These are phyloP conservation scores for Oncopodura yosiiana DNA, from an alignment of 1,140 invertebrate species.

Conservation along the genomic window DNA sequence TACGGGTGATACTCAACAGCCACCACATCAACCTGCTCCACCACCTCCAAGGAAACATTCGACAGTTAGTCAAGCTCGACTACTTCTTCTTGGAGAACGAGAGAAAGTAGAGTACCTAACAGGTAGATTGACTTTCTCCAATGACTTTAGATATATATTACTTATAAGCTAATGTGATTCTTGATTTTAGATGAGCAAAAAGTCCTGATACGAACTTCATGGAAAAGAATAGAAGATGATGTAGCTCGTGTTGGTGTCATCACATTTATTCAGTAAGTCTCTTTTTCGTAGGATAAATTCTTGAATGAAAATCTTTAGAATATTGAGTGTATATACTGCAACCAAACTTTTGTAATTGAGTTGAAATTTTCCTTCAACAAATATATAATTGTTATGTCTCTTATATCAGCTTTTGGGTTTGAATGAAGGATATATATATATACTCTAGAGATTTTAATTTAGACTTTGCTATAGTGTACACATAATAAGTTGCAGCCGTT, in stretches of 20 bases:
- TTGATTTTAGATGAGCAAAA: slow-evolving; percentile 45
- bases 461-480: too few relatives aligned
- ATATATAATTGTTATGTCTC: too few relatives aligned
- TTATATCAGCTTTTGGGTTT: too few relatives aligned
- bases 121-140: too few relatives aligned
- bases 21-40: not conserved
- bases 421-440: too few relatives aligned
- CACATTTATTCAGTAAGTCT: slow-evolving; percentile 45
- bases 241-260: slow-evolving; percentile 48
- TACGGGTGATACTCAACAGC: slow-evolving; percentile 12
- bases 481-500: too few relatives aligned
- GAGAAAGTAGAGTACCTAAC: slow-evolving; percentile 26
- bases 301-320: not conserved
- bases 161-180: slow-evolving; percentile 39
- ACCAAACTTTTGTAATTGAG: too few relatives aligned
- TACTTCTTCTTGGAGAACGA: slow-evolving; percentile 21
- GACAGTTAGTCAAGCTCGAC: slow-evolving; percentile 29
- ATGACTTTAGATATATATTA: too few relatives aligned
- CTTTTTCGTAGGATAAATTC: not conserved
- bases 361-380: too few relatives aligned
- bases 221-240: slow-evolving; percentile 46
- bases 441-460: too few relatives aligned
- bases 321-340: too few relatives aligned
- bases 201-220: slow-evolving; percentile 41
- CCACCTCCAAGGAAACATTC: slow-evolving; percentile 29